Percentiles rank a stretch among this genome's conserved stretches.
These are phyloP conservation scores for Cariama cristata DNA, from an alignment of 2,113 vertebrate genomes.

Conservation along the genomic window DNA sequence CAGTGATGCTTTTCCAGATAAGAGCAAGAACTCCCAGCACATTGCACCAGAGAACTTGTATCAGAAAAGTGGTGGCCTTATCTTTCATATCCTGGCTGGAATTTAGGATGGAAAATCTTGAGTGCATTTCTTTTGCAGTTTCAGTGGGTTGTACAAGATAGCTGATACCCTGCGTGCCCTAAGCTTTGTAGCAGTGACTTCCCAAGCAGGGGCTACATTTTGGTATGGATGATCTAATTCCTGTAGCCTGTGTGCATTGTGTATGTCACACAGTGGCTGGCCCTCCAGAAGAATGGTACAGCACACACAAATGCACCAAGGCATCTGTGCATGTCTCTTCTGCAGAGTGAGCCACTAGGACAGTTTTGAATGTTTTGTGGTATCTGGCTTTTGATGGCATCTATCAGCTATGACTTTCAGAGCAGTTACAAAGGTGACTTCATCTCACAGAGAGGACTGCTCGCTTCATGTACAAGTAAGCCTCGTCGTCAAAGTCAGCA, in stretches of 20 bases:
- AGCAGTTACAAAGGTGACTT: background rate
- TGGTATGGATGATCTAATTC: background rate
- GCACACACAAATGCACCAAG: fast-evolving
- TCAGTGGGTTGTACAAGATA: background rate
- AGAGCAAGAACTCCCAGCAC: background rate
- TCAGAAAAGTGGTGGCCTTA: background rate
- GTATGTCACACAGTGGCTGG: background rate
- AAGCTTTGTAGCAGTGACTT: background rate
- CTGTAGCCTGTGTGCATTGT: background rate
- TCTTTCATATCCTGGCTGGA: background rate
- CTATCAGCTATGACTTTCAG: background rate
- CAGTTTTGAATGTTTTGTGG: background rate
- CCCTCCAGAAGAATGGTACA: background rate
- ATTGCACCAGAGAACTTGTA: background rate
- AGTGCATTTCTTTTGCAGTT: background rate
- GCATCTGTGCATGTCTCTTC: background rate
- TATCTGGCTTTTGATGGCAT: background rate
- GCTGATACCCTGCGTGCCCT: background rate
- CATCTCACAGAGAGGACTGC: background rate
- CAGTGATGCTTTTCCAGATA: background rate
- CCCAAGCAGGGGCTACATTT: background rate
- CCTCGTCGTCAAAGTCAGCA: no score
- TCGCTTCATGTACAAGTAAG: background rate
- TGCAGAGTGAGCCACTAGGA: background rate
- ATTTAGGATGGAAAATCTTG: background rate